A percentile compares a stretch with the other conserved stretches of the same genome.
Evolutionary conservation across 2,888 invertebrate species (phyloP).

Genomic region (Candidula unifasciata): DNA sequence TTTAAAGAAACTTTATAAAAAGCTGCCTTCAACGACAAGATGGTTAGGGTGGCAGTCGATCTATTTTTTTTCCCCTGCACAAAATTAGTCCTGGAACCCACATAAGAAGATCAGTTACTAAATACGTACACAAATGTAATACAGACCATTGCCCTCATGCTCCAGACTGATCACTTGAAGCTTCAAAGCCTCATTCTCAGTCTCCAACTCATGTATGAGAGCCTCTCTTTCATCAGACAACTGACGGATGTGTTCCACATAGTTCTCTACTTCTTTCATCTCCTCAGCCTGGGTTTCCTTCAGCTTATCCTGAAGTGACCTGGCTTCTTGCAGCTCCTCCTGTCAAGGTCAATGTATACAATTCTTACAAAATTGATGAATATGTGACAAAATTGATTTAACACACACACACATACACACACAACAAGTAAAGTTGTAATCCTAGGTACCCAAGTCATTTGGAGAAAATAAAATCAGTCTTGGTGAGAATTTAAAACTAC

Average conservation of each 20-base stretch:
- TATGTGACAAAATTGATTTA: no score
- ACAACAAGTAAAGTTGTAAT: no score
- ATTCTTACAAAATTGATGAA: neutral
- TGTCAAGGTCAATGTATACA: constrained; percentile 31
- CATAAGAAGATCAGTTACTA: no score
- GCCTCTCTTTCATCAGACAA: constrained; percentile 75
- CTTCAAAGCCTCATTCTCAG: constrained; percentile 75
- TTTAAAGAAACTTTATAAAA: no score
- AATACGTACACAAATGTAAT: neutral
- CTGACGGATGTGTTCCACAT: constrained; percentile 75
- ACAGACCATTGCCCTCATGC: constrained; percentile 54
- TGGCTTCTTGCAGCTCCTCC: constrained; percentile 64
- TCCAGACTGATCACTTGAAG: constrained; percentile 65
- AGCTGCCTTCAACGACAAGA: no score
- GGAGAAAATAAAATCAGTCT: no score
- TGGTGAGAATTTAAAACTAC: no score
- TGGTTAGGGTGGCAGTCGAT: no score
- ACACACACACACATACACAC: no score
- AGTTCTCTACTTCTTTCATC: constrained; percentile 80
- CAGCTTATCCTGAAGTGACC: constrained; percentile 66
- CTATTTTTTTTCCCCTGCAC: no score
- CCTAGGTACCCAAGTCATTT: no score
- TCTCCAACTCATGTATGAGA: constrained; percentile 75
- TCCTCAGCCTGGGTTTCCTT: constrained; percentile 73
- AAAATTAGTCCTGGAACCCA: no score